Conservation (phyloP, 2,888 invertebrate genomes). For the Apodemia duryi region DNA sequence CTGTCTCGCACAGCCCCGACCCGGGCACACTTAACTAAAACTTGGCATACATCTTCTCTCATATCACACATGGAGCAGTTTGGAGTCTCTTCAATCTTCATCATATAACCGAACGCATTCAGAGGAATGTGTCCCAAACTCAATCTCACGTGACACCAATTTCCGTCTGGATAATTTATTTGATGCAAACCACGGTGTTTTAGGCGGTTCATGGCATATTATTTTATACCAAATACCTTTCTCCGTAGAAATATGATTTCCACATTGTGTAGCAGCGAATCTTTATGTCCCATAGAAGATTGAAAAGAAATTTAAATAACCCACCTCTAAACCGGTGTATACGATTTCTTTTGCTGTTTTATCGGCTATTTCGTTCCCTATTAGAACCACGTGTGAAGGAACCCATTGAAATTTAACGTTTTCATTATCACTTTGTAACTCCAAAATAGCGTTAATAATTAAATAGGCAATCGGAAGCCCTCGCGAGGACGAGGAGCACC, state of each 20-base stretch:
- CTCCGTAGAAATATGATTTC: neutral
- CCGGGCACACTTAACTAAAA: conserved; percentile 8
- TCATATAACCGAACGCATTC: conserved; percentile 2
- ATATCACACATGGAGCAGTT: neutral
- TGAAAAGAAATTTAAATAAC: neutral
- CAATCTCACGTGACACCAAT: neutral
- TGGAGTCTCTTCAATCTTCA: neutral
- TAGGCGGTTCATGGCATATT: neutral
- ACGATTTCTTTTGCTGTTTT: neutral
- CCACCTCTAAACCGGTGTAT: neutral
- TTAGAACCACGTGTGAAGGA: neutral
- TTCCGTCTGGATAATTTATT: neutral
- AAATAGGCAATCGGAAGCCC: neutral
- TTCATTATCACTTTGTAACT: neutral
- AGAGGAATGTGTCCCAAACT: neutral
- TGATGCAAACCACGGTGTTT: neutral
- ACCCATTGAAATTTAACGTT: neutral
- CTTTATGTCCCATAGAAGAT: neutral
- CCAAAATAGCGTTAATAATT: neutral
- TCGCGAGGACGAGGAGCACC: neutral
- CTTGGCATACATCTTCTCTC: conserved; percentile 10
- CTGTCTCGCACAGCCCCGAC: too few relatives aligned
- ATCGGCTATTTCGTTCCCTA: neutral
- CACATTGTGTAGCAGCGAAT: neutral
- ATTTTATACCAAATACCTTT: neutral